Percentiles rank a stretch among this genome's conserved stretches.
Evolutionary conservation across 2,113 vertebrate genomes (phyloP).

Genomic region (Boleophthalmus pectinirostris): DNA sequence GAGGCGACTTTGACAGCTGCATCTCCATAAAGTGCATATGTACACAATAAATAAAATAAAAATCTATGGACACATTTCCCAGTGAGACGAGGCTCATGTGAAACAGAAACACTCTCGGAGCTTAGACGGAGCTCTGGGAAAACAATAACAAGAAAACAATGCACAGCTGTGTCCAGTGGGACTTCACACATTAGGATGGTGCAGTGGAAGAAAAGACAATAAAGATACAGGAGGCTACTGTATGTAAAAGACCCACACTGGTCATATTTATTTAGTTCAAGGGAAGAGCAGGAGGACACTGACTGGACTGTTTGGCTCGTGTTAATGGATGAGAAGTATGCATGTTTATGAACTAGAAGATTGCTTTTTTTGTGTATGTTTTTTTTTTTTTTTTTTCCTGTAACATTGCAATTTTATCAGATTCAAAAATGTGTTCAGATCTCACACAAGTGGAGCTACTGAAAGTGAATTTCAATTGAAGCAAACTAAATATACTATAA

Average conservation of each 20-base stretch:
- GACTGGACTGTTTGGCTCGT: background rate
- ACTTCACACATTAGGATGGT: conserved; percentile 22
- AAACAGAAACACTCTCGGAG: background rate
- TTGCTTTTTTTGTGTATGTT: too few species aligned
- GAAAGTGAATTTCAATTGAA: too few species aligned
- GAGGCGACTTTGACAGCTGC: background rate
- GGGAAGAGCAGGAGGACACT: background rate
- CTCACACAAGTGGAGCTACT: too few species aligned
- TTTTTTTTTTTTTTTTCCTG: too few species aligned
- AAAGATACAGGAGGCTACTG: background rate
- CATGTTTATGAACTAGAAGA: too few species aligned
- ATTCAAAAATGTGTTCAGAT: too few species aligned
- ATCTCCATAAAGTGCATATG: background rate
- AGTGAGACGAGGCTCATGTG: background rate
- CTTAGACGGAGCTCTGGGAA: background rate
- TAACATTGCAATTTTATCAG: too few species aligned
- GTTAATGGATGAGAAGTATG: too few species aligned
- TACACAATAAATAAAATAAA: background rate
- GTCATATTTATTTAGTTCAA: background rate
- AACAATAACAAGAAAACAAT: background rate
- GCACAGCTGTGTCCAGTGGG: background rate
- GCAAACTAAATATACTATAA: too few species aligned
- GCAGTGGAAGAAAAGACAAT: background rate
- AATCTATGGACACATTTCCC: background rate
- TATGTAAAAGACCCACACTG: background rate